phyloP scores from a whole-genome alignment of 1,140 invertebrate species.

The Drosophila bocki region DNA sequence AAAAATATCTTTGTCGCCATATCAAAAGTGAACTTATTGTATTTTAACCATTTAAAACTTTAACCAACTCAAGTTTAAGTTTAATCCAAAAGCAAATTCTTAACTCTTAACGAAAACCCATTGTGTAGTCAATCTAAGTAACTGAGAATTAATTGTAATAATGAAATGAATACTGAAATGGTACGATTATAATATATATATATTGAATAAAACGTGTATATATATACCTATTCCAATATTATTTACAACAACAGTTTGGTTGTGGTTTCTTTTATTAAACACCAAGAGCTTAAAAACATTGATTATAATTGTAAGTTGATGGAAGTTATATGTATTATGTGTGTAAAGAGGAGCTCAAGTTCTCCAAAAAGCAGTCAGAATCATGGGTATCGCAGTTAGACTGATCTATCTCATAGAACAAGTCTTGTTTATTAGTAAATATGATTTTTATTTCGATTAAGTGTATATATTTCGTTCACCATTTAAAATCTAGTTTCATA shows the following conservation, averaged over 20 bases:
- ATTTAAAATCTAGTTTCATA: conserved; percentile 2
- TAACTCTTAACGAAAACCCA: conserved; percentile 60
- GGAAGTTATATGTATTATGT: background rate
- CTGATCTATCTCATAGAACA: conserved; percentile 31
- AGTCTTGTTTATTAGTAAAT: conserved; percentile 11
- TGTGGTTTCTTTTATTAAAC: conserved; percentile 42
- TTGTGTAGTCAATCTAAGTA: conserved; percentile 72
- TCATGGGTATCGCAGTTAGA: conserved; percentile 25
- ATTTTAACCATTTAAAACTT: conserved; percentile 59
- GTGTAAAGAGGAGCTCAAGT: conserved; percentile 6
- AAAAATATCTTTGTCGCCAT: conserved; percentile 71
- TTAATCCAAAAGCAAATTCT: conserved; percentile 58
- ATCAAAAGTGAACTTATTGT: conserved; percentile 72
- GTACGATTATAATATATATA: conserved; percentile 70
- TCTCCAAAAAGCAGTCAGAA: conserved; percentile 33
- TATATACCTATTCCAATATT: conserved; percentile 53
- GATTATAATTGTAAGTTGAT: conserved; percentile 8
- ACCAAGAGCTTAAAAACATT: conserved; percentile 51
- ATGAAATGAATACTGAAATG: conserved; percentile 68
- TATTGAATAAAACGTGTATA: conserved; percentile 70
- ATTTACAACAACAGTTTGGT: conserved; percentile 12
- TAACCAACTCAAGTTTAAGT: conserved; percentile 59
- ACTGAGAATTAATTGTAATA: conserved; percentile 71
- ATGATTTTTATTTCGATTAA: background rate
- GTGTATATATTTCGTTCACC: conserved; percentile 1